These are phyloP conservation scores for Microcebus murinus DNA, from an alignment of 2,113 vertebrate genomes.

Conservation along the genomic window DNA sequence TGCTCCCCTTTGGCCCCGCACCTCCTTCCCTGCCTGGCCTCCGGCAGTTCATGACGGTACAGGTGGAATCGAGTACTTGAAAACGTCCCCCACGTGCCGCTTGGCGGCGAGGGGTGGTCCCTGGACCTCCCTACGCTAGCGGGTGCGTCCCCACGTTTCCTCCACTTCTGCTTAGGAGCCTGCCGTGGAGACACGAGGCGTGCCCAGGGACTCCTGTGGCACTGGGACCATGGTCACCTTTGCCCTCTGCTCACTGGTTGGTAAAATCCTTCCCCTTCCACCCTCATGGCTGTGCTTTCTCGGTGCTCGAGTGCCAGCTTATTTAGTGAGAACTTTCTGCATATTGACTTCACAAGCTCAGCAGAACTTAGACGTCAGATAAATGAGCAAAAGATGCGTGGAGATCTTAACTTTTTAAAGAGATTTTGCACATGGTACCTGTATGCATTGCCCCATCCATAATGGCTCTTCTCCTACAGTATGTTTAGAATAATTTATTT, in stretches of 20 bases:
- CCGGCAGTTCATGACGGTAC: not conserved
- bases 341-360: not conserved
- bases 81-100: not conserved
- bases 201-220: not conserved
- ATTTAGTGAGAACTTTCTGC: not conserved
- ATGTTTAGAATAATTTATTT: not conserved
- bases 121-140: not conserved
- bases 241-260: not conserved
- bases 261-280: not conserved
- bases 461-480: not conserved
- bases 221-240: not conserved
- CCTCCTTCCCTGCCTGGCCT: not conserved
- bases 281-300: accelerated
- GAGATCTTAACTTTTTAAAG: not conserved
- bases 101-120: not conserved
- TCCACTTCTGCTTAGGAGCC: not conserved
- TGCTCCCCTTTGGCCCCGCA: not conserved
- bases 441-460: not conserved
- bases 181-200: not conserved
- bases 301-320: too few relatives aligned
- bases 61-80: not conserved
- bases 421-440: not conserved
- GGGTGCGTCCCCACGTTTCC: not conserved
- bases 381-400: not conserved
- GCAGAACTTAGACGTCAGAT: not conserved